phyloP scores from a whole-genome alignment of 2,113 vertebrate species.

The Pomatostomus ruficeps region DNA sequence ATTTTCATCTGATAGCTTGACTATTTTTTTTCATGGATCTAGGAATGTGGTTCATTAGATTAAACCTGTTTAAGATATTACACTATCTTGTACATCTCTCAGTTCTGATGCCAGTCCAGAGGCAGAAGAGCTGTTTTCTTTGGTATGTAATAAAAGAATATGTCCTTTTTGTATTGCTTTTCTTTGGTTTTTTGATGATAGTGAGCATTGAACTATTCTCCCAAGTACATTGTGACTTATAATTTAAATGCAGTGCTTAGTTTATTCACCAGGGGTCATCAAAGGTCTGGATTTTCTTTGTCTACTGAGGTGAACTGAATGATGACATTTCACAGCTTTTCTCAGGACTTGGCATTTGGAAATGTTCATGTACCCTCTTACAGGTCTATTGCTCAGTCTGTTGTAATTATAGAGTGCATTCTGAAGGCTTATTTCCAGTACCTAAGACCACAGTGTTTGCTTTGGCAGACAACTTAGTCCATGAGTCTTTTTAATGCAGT shows the following conservation, averaged over 20 bases:
- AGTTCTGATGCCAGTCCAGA: not conserved
- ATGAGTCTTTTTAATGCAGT: not conserved
- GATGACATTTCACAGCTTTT: not conserved
- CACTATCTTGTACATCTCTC: not conserved
- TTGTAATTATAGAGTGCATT: not conserved
- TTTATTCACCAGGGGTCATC: constrained; percentile 86
- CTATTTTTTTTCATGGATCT: not conserved
- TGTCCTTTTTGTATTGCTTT: not conserved
- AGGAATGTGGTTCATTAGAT: not conserved
- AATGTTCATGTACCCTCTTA: not conserved
- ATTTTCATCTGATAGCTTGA: not conserved
- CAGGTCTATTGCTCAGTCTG: not conserved
- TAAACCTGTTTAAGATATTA: not conserved
- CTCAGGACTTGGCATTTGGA: not conserved
- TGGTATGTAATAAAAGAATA: not conserved
- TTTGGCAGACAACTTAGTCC: not conserved
- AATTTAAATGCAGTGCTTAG: constrained; percentile 77
- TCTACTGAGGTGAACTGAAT: constrained; percentile 11
- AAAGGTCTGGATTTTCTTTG: constrained; percentile 81
- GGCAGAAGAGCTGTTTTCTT: not conserved
- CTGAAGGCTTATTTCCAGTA: not conserved
- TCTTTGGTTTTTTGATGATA: not conserved
- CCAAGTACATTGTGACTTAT: not conserved
- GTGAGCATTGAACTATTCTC: not conserved
- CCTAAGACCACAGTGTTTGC: not conserved